phyloP scores from a whole-genome alignment of 2,113 vertebrate species.

The Narcine bancroftii region DNA sequence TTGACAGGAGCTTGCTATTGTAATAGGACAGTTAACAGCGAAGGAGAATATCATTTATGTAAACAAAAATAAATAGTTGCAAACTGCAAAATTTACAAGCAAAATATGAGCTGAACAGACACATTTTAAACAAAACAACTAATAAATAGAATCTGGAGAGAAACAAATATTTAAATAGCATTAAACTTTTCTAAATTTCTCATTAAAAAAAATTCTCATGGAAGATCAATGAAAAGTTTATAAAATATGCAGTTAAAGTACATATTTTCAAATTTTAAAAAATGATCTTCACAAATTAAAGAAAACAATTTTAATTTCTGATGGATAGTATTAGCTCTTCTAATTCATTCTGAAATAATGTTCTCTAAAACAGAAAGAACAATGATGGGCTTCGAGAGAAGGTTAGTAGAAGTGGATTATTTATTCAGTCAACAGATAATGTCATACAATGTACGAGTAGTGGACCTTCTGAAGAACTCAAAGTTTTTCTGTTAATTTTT shows the following conservation, averaged over 20 bases:
- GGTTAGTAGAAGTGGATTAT: slow-evolving; percentile 5
- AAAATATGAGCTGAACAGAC: not conserved
- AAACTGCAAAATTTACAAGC: slow-evolving; percentile 22
- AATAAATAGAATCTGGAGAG: not conserved
- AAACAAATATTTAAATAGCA: slow-evolving; percentile 16
- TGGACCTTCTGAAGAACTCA: slow-evolving; percentile 34
- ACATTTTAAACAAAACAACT: slow-evolving; percentile 1
- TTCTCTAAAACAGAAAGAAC: not conserved
- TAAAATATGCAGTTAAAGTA: not conserved
- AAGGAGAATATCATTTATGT: slow-evolving; percentile 18
- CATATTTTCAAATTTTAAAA: not conserved
- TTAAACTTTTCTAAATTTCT: slow-evolving; percentile 15
- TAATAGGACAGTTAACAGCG: not conserved
- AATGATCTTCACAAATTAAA: not conserved
- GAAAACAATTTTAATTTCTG: not conserved
- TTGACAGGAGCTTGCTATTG: slow-evolving; percentile 28
- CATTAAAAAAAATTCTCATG: too few relatives aligned
- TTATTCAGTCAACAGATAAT: slow-evolving; percentile 11
- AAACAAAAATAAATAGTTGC: slow-evolving; percentile 20
- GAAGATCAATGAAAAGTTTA: not conserved
- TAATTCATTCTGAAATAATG: not conserved
- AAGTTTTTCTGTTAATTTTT: slow-evolving; percentile 37
- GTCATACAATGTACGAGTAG: slow-evolving; percentile 32
- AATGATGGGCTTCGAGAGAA: not conserved
- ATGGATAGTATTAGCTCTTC: not conserved